These are phyloP conservation scores for Neoascia interrupta DNA, from an alignment of 2,888 invertebrate species.

Conservation along the genomic window DNA sequence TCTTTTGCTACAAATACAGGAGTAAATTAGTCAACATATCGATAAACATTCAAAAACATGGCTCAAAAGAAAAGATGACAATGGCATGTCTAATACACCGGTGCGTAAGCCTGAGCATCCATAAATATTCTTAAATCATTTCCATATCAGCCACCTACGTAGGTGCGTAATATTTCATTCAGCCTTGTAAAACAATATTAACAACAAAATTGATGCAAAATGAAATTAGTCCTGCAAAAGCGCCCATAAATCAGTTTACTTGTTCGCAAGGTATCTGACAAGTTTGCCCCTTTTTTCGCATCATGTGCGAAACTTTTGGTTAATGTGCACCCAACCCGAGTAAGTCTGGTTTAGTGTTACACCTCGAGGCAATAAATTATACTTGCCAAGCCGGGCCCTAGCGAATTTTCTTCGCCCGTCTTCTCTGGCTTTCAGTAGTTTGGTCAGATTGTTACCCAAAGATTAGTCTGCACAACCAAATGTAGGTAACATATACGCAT, in stretches of 20 bases:
- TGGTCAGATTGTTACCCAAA: neutral
- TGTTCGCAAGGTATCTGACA: constrained; percentile 11
- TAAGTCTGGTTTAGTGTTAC: constrained; percentile 18
- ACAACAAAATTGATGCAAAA: neutral
- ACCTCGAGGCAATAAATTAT: neutral
- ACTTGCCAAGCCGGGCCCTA: neutral
- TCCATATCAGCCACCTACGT: neutral
- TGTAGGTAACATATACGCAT: constrained; percentile 9
- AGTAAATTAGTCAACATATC: too few species aligned
- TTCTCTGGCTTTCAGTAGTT: neutral
- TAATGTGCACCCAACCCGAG: neutral
- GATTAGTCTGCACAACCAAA: too few species aligned
- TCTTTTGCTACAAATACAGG: too few species aligned
- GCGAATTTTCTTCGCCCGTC: neutral
- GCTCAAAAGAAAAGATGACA: too few species aligned
- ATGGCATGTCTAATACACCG: too few species aligned
- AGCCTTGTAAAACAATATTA: neutral
- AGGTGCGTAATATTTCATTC: neutral
- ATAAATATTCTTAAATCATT: neutral
- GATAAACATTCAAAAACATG: too few species aligned
- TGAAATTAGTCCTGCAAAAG: neutral
- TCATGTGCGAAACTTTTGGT: constrained; percentile 9
- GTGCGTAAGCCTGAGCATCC: neutral
- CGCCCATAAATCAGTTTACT: constrained; percentile 24
- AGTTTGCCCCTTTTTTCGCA: constrained; percentile 1